Evolutionary conservation across 1,140 invertebrate genomes (phyloP).

Genomic region (Spodoptera litura): DNA sequence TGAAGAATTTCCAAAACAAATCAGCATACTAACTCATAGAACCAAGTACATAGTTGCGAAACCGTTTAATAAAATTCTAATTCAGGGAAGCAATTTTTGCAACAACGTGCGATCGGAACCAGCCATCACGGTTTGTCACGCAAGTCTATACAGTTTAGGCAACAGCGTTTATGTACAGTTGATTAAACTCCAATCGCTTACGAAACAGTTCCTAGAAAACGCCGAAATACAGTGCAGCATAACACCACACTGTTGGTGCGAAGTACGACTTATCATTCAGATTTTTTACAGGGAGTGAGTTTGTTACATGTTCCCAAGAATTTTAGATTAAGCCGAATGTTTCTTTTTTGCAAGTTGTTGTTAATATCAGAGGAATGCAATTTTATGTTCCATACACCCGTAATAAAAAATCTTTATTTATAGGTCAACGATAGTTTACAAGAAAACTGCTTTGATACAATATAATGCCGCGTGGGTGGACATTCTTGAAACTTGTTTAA

Average conservation of each 20-base stretch:
- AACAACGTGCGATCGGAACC: slow-evolving; percentile 53
- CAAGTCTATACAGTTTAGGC: slow-evolving; percentile 56
- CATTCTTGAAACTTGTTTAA: slow-evolving; percentile 20
- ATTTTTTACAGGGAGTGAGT: neutral
- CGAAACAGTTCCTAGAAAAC: slow-evolving; percentile 50
- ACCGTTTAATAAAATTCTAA: slow-evolving; percentile 51
- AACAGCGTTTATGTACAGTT: slow-evolving; percentile 46
- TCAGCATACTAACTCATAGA: slow-evolving; percentile 8
- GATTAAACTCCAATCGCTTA: slow-evolving; percentile 44
- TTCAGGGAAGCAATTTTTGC: slow-evolving; percentile 54
- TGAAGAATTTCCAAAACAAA: slow-evolving; percentile 46
- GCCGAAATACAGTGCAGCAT: slow-evolving; percentile 30
- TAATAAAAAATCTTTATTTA: slow-evolving; percentile 17
- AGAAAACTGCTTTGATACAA: slow-evolving; percentile 20
- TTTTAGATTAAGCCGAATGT: neutral
- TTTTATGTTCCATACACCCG: neutral
- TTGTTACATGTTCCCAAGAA: neutral
- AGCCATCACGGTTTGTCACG: slow-evolving; percentile 57
- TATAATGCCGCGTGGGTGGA: slow-evolving; percentile 20
- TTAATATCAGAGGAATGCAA: slow-evolving; percentile 23
- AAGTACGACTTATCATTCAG: slow-evolving; percentile 5
- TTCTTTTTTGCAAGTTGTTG: neutral
- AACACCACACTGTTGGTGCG: neutral
- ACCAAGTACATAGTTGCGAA: slow-evolving; percentile 44
- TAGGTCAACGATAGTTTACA: slow-evolving; percentile 32